Conservation (phyloP, 2,113 vertebrate species). For the Tyto alba region DNA sequence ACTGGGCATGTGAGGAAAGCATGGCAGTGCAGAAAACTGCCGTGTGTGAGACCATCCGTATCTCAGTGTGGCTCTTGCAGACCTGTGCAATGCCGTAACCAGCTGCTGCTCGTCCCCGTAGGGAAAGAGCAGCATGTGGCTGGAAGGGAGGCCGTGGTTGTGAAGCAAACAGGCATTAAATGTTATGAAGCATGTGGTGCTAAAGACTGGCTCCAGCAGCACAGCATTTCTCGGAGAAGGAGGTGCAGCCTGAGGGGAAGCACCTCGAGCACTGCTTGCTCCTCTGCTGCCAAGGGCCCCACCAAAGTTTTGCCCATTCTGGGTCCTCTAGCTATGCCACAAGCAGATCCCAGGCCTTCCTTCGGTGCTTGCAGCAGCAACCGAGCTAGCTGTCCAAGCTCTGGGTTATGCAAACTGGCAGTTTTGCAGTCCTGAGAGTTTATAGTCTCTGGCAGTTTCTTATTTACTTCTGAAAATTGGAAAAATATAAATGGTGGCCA, state of each 20-base stretch:
- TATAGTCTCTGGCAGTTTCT: not conserved
- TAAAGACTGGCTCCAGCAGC: not conserved
- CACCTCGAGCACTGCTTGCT: rapidly evolving
- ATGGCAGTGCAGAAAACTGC: not conserved
- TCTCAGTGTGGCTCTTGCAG: rapidly evolving
- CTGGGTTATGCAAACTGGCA: not conserved
- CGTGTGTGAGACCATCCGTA: rapidly evolving
- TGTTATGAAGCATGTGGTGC: not conserved
- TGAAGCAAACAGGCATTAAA: rapidly evolving
- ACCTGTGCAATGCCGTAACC: rapidly evolving
- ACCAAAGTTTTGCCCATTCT: not conserved
- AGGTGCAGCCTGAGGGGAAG: not conserved
- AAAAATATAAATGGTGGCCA: not conserved
- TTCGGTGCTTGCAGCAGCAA: not conserved
- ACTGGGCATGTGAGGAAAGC: not conserved
- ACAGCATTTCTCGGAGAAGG: rapidly evolving
- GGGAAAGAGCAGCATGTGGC: not conserved
- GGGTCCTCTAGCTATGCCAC: not conserved
- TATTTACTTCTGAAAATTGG: not conserved
- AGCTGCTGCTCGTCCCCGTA: too few relatives aligned
- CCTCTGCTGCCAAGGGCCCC: not conserved
- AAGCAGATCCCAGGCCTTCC: not conserved
- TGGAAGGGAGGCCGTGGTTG: not conserved
- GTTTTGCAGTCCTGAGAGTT: not conserved
- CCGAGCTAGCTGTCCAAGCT: not conserved